Conservation (phyloP, 2,797 vertebrate species). For the Kryptolebias ocellatus region DNA sequence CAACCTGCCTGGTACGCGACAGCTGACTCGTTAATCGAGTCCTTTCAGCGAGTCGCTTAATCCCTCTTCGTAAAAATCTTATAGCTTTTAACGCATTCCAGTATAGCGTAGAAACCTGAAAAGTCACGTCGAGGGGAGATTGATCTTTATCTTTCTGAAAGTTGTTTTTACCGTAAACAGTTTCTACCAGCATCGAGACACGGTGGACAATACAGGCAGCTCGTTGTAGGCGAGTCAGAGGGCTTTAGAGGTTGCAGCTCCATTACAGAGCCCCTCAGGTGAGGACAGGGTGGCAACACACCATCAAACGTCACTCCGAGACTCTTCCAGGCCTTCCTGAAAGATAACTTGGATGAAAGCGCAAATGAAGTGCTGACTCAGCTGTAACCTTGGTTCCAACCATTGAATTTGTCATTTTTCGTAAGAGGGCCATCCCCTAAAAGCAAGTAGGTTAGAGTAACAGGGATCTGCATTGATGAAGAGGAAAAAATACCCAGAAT, state of each 20-base stretch:
- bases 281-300: not conserved
- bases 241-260: not conserved
- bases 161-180: conserved; percentile 31
- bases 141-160: conserved; percentile 3
- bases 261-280: not conserved
- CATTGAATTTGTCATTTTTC: too few relatives aligned
- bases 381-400: too few relatives aligned
- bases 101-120: conserved; percentile 18
- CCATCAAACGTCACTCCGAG: not conserved
- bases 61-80: not conserved
- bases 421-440: too few relatives aligned
- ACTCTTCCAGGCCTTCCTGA: not conserved
- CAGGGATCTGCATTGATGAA: too few relatives aligned
- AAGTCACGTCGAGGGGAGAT: not conserved
- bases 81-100: conserved; percentile 23
- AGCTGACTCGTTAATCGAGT: conserved; percentile 2
- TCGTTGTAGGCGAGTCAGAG: not conserved
- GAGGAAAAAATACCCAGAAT: too few relatives aligned
- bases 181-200: conserved; percentile 18
- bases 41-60: not conserved
- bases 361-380: not conserved
- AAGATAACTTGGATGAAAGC: not conserved
- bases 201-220: conserved; percentile 1
- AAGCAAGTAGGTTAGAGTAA: too few relatives aligned
- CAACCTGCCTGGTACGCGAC: conserved; percentile 8